Conservation (phyloP, 2,797 vertebrate genomes). For the Eospalax fontanierii region DNA sequence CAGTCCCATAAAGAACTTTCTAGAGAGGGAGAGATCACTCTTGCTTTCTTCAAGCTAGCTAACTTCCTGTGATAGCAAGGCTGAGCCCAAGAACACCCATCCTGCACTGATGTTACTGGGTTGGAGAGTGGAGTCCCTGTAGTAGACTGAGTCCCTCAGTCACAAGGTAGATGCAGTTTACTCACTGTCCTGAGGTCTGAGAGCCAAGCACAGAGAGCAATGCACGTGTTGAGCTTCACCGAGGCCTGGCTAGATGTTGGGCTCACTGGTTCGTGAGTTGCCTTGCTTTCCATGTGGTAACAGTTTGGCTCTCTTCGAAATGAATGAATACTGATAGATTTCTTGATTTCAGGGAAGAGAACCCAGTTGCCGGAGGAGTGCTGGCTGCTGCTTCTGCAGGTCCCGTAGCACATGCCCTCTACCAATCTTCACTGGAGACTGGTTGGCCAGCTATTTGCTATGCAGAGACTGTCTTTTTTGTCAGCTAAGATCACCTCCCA, state of each 20-base stretch:
- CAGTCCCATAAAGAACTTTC: background rate
- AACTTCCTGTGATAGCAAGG: background rate
- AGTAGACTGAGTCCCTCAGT: background rate
- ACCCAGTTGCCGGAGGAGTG: background rate
- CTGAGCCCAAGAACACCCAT: background rate
- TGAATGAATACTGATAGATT: background rate
- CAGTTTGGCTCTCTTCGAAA: background rate
- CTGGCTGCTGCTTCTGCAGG: background rate
- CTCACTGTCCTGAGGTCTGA: background rate
- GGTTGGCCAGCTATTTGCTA: accelerated
- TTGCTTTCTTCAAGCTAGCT: background rate
- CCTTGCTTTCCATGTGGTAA: background rate
- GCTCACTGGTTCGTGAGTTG: background rate
- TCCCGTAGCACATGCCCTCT: background rate
- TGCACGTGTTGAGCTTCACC: background rate
- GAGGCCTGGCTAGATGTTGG: no score
- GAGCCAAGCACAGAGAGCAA: background rate
- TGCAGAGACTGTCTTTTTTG: background rate
- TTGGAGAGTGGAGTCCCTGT: background rate
- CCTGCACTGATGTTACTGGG: background rate
- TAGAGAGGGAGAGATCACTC: background rate
- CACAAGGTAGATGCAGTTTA: background rate
- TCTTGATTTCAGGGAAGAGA: background rate
- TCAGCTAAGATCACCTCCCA: background rate
- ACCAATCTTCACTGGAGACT: background rate